Evolutionary conservation across 1,140 invertebrate species (phyloP), one percentile per base, ranked within the genome.

Genomic region (Sarcophaga peregrina): DNA sequence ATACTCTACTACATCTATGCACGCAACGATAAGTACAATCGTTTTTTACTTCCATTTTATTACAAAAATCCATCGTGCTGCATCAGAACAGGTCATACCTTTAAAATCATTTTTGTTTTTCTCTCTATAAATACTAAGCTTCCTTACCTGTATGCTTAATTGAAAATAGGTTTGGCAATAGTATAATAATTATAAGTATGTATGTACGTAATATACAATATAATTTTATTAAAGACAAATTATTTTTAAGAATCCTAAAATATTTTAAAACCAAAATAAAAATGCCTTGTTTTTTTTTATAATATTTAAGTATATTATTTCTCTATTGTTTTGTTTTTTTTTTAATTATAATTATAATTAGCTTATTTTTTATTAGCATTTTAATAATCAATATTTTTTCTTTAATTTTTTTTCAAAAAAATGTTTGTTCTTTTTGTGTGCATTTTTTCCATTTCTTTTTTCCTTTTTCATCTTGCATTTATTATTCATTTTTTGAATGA

Each of bases 311-410:
- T 78, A 78, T 78, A 78, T 78, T 78, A 78, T 78, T 78, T 76
- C 50, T 11, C n/a, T 52, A 50, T 52, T 76, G 13, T 48, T 47
- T 75, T 75, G 46, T 45, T 45, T 75, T 75, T 45, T 75, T 45
- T 46, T 78, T 78, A 52, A 46, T 81, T 81, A n/a, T 58, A 46
- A 88, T 80, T 86, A 52, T 80, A 58, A 68, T 62, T 81, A 84
- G 85, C 86, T 86, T 87, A 86, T 86, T 85, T 4, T 78, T 78
- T 78, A 50, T 50, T 78, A 78, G 47, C 47, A 78, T 87, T 86
- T 86, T 85, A 87, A 84, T 85, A 85, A 85, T 86, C 85, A 83
- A 20, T 83, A 80, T 83, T 85, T 82, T 75, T 85, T 82, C 13
- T 54, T 83, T 68, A 85, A 83, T 62, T 83, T 74, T 74, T 48